Base-by-base conservation (phyloP, 2,113 vertebrate genomes). In the Corapipo altera region DNA sequence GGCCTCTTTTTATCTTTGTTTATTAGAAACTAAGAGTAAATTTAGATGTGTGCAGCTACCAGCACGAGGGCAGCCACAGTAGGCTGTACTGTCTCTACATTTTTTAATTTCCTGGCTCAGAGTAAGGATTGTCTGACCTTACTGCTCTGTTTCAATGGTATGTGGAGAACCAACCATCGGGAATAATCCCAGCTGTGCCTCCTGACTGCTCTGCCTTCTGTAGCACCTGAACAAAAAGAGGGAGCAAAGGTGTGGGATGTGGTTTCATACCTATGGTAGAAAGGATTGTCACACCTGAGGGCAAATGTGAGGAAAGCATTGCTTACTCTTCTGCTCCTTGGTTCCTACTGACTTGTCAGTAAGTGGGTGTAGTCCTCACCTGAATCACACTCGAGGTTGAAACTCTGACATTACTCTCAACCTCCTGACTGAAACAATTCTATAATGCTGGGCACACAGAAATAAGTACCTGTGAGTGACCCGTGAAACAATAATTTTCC, bases 401-500 rank as follows among this genome's bases (percentile, higher is more conserved):
- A 65, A 23, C 33, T 37, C 69, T 61, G 65, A 23, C 54, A 35
- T 37, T 88, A 2, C 44, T 61, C 55, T 70, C 65, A 61, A 11
- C 46, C 58, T 92, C 15, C 48, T 59, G 61, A 9, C 69, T 83
- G 75, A 70, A 88, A 64, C 51, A 83, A 8, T 93, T 85, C 73
- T 75, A 0, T 88, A 75, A 55, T 84, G 61, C 55, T 72, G 88
- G 59, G 46, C 78, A 65, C 66, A 71, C 26, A 82, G 90, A 51
- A 94, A 37, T 71, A 73, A 86, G 30, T 74, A 78, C 39, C 57
- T 20, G 44, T 65, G 82, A 90, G 91, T 82, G 92, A 94, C 92
- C 90, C n/a, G 77, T 94, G 65, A 93, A 95, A 88, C 76, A 93
- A 90, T 91, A 86, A 85, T 94, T 97, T 96, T 92, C 91, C 88